These are phyloP conservation scores for Tetrapedia diversipes DNA, from an alignment of 2,888 invertebrate species.

Conservation along the genomic window DNA sequence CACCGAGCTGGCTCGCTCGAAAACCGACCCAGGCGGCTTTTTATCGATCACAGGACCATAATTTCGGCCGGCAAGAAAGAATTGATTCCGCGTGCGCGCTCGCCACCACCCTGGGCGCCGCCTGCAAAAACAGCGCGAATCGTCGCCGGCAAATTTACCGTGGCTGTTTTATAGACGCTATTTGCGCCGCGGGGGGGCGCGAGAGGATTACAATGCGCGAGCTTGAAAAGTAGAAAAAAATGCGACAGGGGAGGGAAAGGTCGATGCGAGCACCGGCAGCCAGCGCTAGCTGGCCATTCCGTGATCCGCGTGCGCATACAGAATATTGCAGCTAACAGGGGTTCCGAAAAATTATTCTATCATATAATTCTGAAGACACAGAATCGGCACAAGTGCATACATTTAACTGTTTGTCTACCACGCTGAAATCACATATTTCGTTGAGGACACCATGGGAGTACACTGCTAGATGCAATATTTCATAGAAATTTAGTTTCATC, in stretches of 20 bases:
- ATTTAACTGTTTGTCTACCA: too few relatives aligned
- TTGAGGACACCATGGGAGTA: too few relatives aligned
- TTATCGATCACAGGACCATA: slow-evolving; percentile 35
- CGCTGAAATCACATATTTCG: too few relatives aligned
- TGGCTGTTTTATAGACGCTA: slow-evolving; percentile 59
- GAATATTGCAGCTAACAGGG: too few relatives aligned
- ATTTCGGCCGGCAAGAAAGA: slow-evolving; percentile 36
- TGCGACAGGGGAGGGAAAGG: background rate
- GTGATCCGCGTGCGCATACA: slow-evolving; percentile 36
- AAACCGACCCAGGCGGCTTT: slow-evolving; percentile 1
- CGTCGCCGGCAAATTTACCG: slow-evolving; percentile 66
- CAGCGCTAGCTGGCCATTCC: too few relatives aligned
- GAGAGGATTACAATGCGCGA: slow-evolving; percentile 53
- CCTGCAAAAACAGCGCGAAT: slow-evolving; percentile 70
- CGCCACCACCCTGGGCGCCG: slow-evolving; percentile 39
- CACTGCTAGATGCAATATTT: too few relatives aligned
- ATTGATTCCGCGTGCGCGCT: slow-evolving; percentile 38
- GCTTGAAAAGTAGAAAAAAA: background rate
- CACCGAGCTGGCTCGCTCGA: background rate
- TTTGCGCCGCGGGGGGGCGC: slow-evolving; percentile 40
- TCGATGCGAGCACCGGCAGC: background rate
- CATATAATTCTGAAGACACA: too few relatives aligned
- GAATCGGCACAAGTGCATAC: too few relatives aligned
- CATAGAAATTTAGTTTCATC: too few relatives aligned
- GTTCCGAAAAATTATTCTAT: too few relatives aligned